These are phyloP conservation scores for Trachymyrmex septentrionalis DNA, from an alignment of 1,140 invertebrate species.

Conservation along the genomic window DNA sequence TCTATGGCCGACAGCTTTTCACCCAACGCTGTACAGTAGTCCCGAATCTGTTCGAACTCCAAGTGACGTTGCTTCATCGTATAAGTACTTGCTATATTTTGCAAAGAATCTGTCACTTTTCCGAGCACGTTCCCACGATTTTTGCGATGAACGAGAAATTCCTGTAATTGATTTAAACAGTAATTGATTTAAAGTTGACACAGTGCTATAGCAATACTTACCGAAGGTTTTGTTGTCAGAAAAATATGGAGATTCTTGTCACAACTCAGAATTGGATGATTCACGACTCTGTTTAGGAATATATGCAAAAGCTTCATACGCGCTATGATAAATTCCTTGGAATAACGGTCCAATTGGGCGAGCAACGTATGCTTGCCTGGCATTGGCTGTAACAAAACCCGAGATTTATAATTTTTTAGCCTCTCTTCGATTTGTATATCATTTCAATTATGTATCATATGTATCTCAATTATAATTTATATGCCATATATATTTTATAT, in stretches of 20 bases:
- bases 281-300: conserved; percentile 89
- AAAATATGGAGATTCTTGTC: conserved; percentile 90
- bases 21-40: conserved; percentile 89
- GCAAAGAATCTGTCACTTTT: conserved; percentile 88
- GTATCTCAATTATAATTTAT: background rate
- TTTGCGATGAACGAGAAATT: conserved; percentile 90
- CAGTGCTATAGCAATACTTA: conserved; percentile 80
- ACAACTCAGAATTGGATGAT: conserved; percentile 91
- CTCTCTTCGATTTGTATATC: background rate
- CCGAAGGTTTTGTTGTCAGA: conserved; percentile 90
- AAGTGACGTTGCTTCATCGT: conserved; percentile 88
- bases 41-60: conserved; percentile 89
- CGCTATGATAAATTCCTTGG: conserved; percentile 91
- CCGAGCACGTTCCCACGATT: conserved; percentile 87
- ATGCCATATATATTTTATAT: background rate
- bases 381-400: conserved; percentile 88
- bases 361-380: conserved; percentile 91
- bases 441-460: background rate
- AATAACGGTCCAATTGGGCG: conserved; percentile 91
- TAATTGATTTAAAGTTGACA: background rate
- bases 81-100: conserved; percentile 88
- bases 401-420: conserved; percentile 7
- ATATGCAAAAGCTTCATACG: conserved; percentile 91
- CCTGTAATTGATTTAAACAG: conserved; percentile 82
- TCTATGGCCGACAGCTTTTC: conserved; percentile 90